Evolutionary conservation across 2,888 invertebrate genomes (phyloP), one percentile per base, ranked within the genome.

Genomic region (Nomada hirtipes): DNA sequence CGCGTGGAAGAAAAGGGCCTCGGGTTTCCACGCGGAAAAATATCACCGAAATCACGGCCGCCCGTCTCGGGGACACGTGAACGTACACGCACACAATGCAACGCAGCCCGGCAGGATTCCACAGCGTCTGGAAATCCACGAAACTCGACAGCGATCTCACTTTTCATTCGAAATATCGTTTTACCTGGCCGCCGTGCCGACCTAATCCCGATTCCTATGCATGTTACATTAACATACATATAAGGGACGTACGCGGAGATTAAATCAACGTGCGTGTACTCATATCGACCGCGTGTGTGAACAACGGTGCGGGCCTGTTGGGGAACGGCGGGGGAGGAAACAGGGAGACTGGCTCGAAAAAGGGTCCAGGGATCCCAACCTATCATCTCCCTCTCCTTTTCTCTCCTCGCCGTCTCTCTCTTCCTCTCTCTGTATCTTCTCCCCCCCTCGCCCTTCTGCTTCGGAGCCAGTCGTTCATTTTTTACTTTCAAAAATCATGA

Each of bases 401-500:
- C 47, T 18, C 7, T 59, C 60, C 36, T 52, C 70, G 57, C 13
- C 57, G 57, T 64, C 47, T 73, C 55, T 75, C 53, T 26, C 57
- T 71, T 60, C 69, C 55, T 67, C 52, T 61, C 57, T 36, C 68
- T 57, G 50, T 68, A 26, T 52, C 63, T 26, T 55, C 52, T 59
- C 47, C 57, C 60, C 60, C 76, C n/a, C 36, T 44, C 74, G 70
- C 64, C 71, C 76, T 76, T 47, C 79, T 72, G 15, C 61, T 65
- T 65, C 65, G 65, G 64, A 23, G 73, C 59, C 88, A 88, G 88
- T 93, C 91, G 85, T 92, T 93, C 92, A 93, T 93, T 93, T 93
- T 93, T 93, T 93, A 93, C 93, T 93, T 93, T 93, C 93, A 93
- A 93, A 93, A 93, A 93, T 93, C 93, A 93, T 93, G 93, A 93